Evolutionary conservation across 2,113 vertebrate species (phyloP), one percentile per base, ranked within the genome.

Genomic region (Grallaria varia): DNA sequence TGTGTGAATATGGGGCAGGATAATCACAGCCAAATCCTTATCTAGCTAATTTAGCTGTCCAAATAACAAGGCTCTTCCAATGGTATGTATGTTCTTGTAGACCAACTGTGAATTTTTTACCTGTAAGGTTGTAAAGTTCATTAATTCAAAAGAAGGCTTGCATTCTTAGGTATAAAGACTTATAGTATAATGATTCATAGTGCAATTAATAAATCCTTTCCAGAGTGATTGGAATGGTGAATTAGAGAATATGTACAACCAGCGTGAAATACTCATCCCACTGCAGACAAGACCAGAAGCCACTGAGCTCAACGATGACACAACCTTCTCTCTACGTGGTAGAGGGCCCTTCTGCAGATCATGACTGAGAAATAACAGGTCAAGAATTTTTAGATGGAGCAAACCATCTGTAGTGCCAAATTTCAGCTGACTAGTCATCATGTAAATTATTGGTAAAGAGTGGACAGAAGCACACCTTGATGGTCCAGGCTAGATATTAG

Each of bases 341-440:
- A 27, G 11, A 55, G 4, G 6, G 8, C 6, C 63, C 9, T 55
- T 84, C 33, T 35, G 17, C 6, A 69, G 28, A 24, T 7, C 15
- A 14, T 18, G 19, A 6, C 0, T 45, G 7, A 25, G 33, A 72
- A 6, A 35, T 3, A 80, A 13, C 1, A 31, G 3, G 11, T 14
- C 19, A 88, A 42, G n/a, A 85, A 60, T 30, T 14, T 59, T 4
- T 12, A 78, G 33, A 30, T 2, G 5, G 17, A 52, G 7, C 14
- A 77, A 82, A 42, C 3, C 1, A 0, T 22, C 44, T 25, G 6
- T 12, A 69, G 11, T 2, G 0, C 6, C 49, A 47, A 28, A 45
- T 8, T 68, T 44, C 33, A 63, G 3, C 10, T 42, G 39, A 59
- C 7, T 42, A 33, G 4, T 58, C 27, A 52, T 44, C 17, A 24